Evolutionary conservation across 2,113 vertebrate species (phyloP), one percentile per base, ranked within the genome.

Genomic region (Lophius piscatorius): DNA sequence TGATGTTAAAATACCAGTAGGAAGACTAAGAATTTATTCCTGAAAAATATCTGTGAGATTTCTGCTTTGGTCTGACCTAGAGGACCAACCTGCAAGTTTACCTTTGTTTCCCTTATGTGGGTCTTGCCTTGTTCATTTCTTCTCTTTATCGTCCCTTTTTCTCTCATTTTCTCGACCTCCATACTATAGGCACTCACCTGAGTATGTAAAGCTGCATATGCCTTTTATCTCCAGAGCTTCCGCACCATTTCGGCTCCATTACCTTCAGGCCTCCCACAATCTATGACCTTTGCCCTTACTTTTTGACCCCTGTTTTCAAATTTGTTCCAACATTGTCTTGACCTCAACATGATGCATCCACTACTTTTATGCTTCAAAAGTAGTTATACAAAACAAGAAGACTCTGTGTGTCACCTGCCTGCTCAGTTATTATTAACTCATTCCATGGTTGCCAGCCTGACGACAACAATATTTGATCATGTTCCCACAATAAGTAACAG

Each of bases 401-500:
- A 18, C 29, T 45, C 14, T 68, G 39, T 40, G 6, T 45, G 46
- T 63, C 48, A 60, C 33, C 36, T 61, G 38, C 36, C 39, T 9
- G 8, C 24, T 80, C 31, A 38, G 76, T 70, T 57, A 67, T 60
- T 31, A 72, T 59, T 60, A 66, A 48, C 63, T 2, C 1, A 45
- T 50, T 52, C 39, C 14, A 45, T 48, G 41, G 34, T 38, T 3
- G n/a, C 26, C 34, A 61, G 26, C n/a, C 29, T 23, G 58, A 36
- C 23, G n/a, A 29, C 4, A 59, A 34, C 46, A 12, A 45, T 74
- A 54, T 67, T 74, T 63, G 60, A 68, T 74, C 67, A 10, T 39
- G 16, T 44, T 41, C 22, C 52, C 29, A 31, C 58, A 81, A 82
- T 82, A 61, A 79, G 64, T 83, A 85, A 81, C 71, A 9, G 36